These are phyloP conservation scores for Potamilus streckersoni DNA, from an alignment of 1,140 invertebrate species.

Conservation along the genomic window DNA sequence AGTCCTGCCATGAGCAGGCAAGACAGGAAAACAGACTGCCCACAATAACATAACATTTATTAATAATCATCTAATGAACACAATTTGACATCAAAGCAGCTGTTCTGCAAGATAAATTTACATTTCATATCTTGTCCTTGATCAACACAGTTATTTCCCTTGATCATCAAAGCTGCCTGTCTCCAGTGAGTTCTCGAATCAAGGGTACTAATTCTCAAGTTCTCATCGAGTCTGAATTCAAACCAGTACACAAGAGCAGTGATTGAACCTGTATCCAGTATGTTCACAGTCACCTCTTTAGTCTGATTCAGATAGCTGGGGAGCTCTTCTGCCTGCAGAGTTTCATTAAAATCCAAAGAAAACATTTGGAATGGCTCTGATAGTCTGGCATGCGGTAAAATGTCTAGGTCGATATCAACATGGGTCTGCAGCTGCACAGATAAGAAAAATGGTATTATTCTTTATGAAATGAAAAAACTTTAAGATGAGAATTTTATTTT, in stretches of 20 bases:
- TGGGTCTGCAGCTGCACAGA: slow-evolving; percentile 55
- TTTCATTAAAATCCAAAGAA: slow-evolving; percentile 46
- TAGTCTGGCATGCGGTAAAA: slow-evolving; percentile 52
- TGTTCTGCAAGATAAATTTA: slow-evolving; percentile 42
- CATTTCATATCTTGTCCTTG: slow-evolving; percentile 37
- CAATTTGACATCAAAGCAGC: slow-evolving; percentile 45
- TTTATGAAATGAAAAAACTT: not conserved
- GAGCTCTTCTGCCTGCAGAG: slow-evolving; percentile 11
- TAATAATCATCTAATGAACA: too few species aligned
- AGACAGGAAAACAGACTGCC: too few species aligned
- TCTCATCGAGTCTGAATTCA: slow-evolving; percentile 47
- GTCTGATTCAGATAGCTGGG: slow-evolving; percentile 41
- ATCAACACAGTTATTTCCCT: slow-evolving; percentile 24
- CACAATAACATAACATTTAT: too few species aligned
- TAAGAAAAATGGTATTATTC: slow-evolving; percentile 5
- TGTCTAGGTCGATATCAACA: slow-evolving; percentile 55
- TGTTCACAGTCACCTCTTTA: slow-evolving; percentile 32
- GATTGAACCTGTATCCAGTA: slow-evolving; percentile 42
- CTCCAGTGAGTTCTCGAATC: slow-evolving; percentile 54
- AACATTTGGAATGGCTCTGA: slow-evolving; percentile 51
- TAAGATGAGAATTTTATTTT: not conserved
- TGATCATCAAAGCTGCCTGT: slow-evolving; percentile 57
- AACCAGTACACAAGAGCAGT: slow-evolving; percentile 63
- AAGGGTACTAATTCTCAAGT: slow-evolving; percentile 44
- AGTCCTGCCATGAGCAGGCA: too few species aligned